These are phyloP conservation scores for Phoebastria nigripes DNA, from an alignment of 2,797 vertebrate species.

Conservation along the genomic window DNA sequence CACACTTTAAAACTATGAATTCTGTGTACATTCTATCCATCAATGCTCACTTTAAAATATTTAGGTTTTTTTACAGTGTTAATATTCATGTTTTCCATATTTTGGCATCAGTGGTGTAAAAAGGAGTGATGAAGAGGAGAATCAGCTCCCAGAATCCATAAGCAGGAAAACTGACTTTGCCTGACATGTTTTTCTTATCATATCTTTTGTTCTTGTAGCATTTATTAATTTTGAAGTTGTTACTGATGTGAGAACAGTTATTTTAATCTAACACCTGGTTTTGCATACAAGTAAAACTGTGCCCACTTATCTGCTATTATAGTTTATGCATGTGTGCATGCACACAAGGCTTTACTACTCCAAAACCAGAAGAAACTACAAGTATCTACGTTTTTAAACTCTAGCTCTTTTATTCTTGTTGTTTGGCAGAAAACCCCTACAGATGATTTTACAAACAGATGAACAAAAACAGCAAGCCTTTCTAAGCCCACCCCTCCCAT, in stretches of 20 bases:
- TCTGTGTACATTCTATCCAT: background rate
- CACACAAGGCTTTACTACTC: background rate
- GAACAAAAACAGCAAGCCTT: background rate
- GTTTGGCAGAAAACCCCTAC: background rate
- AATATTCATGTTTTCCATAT: background rate
- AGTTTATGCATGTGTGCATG: background rate
- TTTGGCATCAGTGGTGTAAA: background rate
- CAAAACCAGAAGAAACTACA: background rate
- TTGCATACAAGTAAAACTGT: background rate
- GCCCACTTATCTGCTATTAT: background rate
- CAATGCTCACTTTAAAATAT: background rate
- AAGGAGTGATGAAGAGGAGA: background rate
- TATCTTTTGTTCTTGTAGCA: background rate
- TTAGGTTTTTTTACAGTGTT: background rate
- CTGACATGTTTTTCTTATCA: background rate
- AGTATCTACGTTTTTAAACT: background rate
- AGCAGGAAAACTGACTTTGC: background rate
- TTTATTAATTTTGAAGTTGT: background rate
- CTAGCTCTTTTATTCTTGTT: background rate
- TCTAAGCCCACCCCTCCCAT: background rate
- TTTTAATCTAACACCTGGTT: background rate
- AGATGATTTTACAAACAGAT: background rate
- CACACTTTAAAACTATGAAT: background rate
- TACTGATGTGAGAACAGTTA: background rate
- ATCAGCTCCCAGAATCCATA: background rate